Evolutionary conservation across 2,797 vertebrate genomes (phyloP), one percentile per base, ranked within the genome.

Genomic region (Alauda arvensis): DNA sequence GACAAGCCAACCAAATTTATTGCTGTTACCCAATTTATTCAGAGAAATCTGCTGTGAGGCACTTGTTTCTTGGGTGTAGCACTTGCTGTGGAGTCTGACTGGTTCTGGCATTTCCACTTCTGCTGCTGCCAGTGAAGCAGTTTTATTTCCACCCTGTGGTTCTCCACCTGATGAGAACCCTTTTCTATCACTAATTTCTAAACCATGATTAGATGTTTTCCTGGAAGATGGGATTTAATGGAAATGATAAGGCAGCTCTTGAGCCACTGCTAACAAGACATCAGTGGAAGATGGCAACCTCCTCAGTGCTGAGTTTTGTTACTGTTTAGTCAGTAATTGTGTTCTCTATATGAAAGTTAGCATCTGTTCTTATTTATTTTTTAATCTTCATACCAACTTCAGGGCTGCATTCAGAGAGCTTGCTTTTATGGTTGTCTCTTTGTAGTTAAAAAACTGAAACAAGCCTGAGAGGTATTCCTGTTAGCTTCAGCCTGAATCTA

Each of bases 351-450:
- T 76, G 66, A 70, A 72, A 89, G 40, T 34, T 82, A 89, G 33
- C 91, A 91, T 82, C 90, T 92, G 91, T 74, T 93, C 49, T 53
- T 89, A 39, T 21, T 74, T 62, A 24, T 49, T 80, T 88, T 85
- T 84, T 87, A 69, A 78, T 91, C 67, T 87, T 87, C 23, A 3
- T 53, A 89, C 52, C 20, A 60, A 74, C 52, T 63, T 34, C 19
- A 78, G 72, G 70, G 39, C 21, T 91, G 65, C 43, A 4, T 78
- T 77, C 60, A 53, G 56, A 56, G 62, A 78, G 34, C 46, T 78
- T 45, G 49, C 82, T 82, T 94, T 85, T 57, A 23, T 87, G 56
- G 7, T 34, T 69, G 25, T 33, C 40, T 87, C 69, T 91, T 83
- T 89, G 74, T 83, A 51, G 67, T 90, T 68, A 80, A 87, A 80